Conservation (phyloP, 2,888 invertebrate genomes). For the Cyaniris semiargus region DNA sequence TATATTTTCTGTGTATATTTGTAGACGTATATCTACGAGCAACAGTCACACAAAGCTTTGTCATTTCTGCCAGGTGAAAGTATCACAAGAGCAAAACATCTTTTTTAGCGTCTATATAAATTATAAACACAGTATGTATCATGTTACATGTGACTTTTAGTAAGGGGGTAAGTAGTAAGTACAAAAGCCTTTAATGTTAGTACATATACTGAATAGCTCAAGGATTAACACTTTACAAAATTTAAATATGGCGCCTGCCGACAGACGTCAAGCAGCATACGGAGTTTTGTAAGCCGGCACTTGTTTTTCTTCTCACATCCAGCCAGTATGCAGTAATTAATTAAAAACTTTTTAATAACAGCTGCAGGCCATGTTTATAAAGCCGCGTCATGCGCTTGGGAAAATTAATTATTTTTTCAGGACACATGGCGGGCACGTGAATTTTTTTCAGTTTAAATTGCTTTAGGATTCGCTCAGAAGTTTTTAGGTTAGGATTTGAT, state of each 20-base stretch:
- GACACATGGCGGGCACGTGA: constrained; percentile 20
- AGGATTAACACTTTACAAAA: neutral
- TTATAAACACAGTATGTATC: no score
- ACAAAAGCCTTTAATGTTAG: neutral
- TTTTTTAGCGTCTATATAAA: no score
- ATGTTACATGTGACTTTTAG: no score
- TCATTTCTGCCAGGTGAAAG: no score
- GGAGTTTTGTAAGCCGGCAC: neutral
- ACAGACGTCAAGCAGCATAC: neutral
- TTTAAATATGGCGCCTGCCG: constrained; percentile 2
- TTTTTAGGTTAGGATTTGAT: neutral
- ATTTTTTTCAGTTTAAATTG: neutral
- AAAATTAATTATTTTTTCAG: constrained; percentile 29
- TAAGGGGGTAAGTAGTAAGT: neutral
- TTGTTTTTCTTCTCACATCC: constrained; percentile 29
- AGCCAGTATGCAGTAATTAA: constrained; percentile 24
- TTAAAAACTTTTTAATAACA: constrained; percentile 30
- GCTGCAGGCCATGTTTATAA: constrained; percentile 25
- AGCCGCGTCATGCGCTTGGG: constrained; percentile 23
- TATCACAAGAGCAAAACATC: no score
- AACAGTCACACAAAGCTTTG: no score
- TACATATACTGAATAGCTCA: neutral
- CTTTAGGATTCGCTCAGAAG: neutral
- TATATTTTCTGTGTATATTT: no score
- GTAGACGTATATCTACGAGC: no score